Base-by-base conservation (phyloP, 2,888 invertebrate genomes). In the Lochmaea crataegi region DNA sequence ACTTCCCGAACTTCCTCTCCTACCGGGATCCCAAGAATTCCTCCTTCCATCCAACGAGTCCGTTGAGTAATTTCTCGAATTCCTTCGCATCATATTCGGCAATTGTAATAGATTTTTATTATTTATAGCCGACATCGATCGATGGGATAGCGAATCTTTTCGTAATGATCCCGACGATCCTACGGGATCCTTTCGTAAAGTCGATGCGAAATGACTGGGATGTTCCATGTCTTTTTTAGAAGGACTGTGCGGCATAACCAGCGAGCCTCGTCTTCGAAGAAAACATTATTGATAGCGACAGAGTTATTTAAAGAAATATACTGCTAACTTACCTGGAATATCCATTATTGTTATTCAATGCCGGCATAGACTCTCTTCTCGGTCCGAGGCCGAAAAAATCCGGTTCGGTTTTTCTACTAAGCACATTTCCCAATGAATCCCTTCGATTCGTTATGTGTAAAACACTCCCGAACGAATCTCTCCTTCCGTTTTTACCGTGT, bases 41-140 rank as follows among this genome's bases (percentile, higher is more conserved):
- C 93, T 90, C 87, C 92, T 90, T 64, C 86, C 83, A 82, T 94
- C 93, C 85, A 94, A 84, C 1, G 94, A 94, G 85, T 94, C 94
- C 51, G 92, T 91, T 0, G 94, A 94, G 70, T 89, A 89, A 74
- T 90, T 86, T 72, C 89, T 85, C 57, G 88, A 86, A 64, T 88
- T 88, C 63, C 88, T 86, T 81, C 91, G 89, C 79, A 90, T 88
- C 38, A 87, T 86, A 7, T 88, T 87, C 51, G 89, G 89, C 65
- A 90, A 81, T 74, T 85, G 84, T 60, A 85, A 75, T 71, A 80
- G 89, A 81, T 83, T 82, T 45, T 83, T 79, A 56, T 81, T 82
- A 74, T 83, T 82, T 57, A 84, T 80, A 6, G 80, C 80, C 7
- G 78, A 76, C 76, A 80, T 79, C 7, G 80, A 79, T n/a, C 79